phyloP scores from a whole-genome alignment of 2,113 vertebrate species.

The Chunga burmeisteri region DNA sequence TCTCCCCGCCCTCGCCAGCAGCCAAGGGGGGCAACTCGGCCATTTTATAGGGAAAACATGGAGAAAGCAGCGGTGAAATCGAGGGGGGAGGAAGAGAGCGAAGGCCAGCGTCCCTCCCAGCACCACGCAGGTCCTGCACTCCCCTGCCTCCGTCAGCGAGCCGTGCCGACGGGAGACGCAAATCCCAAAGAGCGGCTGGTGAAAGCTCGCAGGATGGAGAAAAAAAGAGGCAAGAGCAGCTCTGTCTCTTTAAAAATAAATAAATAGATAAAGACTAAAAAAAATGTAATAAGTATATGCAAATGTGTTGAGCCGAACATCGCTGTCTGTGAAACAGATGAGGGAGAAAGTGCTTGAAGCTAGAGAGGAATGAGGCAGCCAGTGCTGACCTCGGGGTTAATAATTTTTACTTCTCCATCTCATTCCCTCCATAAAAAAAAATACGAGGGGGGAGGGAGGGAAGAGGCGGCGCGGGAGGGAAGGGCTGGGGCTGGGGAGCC shows the following conservation, averaged over 20 bases:
- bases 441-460: neutral
- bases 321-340: constrained; percentile 89
- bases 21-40: neutral
- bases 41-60: neutral
- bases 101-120: neutral
- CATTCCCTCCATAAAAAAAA: constrained; percentile 79
- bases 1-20: neutral
- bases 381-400: constrained; percentile 91
- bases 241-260: constrained; percentile 70
- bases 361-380: constrained; percentile 85
- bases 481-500: neutral
- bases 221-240: neutral
- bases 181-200: neutral
- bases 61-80: neutral
- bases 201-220: neutral
- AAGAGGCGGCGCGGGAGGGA: neutral
- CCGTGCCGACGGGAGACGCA: neutral
- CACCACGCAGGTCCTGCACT: neutral
- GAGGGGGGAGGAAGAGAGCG: neutral
- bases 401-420: constrained; percentile 95
- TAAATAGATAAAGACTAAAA: constrained; percentile 62
- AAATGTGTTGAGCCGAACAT: constrained; percentile 89
- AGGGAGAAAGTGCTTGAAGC: constrained; percentile 89
- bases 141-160: neutral
- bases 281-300: constrained; percentile 88